phyloP scores from a whole-genome alignment of 2,888 invertebrate species.

The Fragum fragum region DNA sequence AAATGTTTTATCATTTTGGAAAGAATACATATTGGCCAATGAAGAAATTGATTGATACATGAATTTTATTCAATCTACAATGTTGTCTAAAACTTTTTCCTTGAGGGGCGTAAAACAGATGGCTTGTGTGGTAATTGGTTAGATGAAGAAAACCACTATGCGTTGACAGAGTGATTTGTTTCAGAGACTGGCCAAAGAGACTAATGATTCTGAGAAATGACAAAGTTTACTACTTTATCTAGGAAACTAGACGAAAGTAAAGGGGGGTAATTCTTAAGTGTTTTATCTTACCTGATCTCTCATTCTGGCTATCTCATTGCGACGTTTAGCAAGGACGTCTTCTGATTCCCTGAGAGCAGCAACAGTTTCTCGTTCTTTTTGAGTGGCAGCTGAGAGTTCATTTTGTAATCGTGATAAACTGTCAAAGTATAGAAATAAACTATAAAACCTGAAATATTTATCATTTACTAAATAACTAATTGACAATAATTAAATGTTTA shows the following conservation, averaged over 20 bases:
- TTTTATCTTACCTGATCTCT: constrained; percentile 78
- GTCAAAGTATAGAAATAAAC: constrained; percentile 6
- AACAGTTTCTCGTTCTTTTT: constrained; percentile 78
- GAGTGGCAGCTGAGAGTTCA: constrained; percentile 73
- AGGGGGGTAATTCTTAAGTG: background rate
- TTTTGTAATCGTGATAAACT: constrained; percentile 76
- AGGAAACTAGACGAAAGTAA: background rate
- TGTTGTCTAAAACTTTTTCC: too few species aligned
- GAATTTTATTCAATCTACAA: too few species aligned
- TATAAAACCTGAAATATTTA: background rate
- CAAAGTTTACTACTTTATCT: background rate
- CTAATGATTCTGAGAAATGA: background rate
- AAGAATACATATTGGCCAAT: too few species aligned
- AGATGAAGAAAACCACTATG: too few species aligned
- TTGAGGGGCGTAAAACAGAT: too few species aligned
- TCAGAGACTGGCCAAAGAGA: background rate
- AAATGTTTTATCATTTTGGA: too few species aligned
- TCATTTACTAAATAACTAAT: too few species aligned
- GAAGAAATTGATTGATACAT: too few species aligned
- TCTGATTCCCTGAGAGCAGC: constrained; percentile 79
- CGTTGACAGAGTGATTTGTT: too few species aligned
- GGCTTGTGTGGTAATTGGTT: too few species aligned
- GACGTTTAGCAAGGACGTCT: constrained; percentile 78
- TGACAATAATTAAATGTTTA: too few species aligned
- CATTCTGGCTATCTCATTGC: constrained; percentile 80